These are phyloP conservation scores for Brachionus rotundiformis DNA, from an alignment of 1,140 invertebrate species.

Conservation along the genomic window DNA sequence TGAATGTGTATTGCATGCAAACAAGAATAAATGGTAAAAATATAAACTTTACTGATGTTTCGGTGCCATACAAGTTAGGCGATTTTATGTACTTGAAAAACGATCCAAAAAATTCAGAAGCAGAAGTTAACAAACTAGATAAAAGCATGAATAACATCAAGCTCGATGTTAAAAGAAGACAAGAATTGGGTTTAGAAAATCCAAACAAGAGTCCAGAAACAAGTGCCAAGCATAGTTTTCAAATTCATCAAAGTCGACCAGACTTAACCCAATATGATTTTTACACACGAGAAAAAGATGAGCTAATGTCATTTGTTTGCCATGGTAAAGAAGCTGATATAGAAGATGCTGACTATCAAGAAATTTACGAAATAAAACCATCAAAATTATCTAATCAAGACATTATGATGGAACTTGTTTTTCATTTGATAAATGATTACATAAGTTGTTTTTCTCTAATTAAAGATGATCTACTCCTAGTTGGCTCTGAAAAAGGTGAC, in stretches of 20 bases:
- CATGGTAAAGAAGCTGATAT: conserved; percentile 43
- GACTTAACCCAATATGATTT: conserved; percentile 39
- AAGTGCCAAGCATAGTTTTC: conserved; percentile 31
- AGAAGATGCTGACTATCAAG: conserved; percentile 42
- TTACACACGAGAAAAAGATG: conserved; percentile 36
- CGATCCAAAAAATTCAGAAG: not conserved
- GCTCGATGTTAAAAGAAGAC: not conserved
- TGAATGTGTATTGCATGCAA: conserved; percentile 34
- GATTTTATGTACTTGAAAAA: conserved; percentile 33
- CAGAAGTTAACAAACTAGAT: not conserved
- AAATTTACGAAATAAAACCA: conserved; percentile 28
- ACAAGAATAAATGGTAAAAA: not conserved
- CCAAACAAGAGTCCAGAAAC: not conserved
- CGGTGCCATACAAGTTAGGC: conserved; percentile 16
- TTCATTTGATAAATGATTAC: conserved; percentile 2
- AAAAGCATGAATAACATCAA: not conserved
- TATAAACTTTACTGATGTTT: conserved; percentile 7
- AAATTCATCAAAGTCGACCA: conserved; percentile 25
- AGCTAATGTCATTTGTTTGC: conserved; percentile 32
- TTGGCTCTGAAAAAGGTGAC: not conserved
- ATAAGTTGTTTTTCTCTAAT: conserved; percentile 20
- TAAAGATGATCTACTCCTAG: conserved; percentile 38
- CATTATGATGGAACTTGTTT: conserved; percentile 13
- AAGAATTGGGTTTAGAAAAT: not conserved
- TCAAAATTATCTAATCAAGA: not conserved